Percentiles rank a stretch among this genome's conserved stretches.
These are phyloP conservation scores for Bergia puertoricense DNA, from an alignment of 92 coral and sea anemone genomes.

Conservation along the genomic window DNA sequence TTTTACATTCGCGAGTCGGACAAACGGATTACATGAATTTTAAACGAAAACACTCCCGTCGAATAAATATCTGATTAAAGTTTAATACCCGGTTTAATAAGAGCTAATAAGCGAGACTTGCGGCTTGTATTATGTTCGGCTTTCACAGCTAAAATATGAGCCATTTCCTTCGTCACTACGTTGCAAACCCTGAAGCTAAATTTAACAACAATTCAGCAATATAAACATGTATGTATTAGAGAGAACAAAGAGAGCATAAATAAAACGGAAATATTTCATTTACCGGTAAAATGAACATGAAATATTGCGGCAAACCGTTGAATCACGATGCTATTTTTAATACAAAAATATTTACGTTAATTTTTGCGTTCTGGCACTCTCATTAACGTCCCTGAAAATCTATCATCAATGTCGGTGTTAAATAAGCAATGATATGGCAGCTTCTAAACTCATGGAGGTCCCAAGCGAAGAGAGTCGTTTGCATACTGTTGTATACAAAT, in stretches of 20 bases:
- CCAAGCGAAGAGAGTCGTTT: not conserved
- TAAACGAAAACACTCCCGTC: not conserved
- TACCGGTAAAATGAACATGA: constrained; percentile 18
- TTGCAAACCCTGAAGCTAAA: constrained; percentile 26
- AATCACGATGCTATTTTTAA: constrained; percentile 23
- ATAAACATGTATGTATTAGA: constrained; percentile 6
- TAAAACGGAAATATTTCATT: constrained; percentile 29
- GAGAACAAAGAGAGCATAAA: constrained; percentile 5
- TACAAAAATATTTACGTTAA: constrained; percentile 10
- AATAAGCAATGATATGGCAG: not conserved
- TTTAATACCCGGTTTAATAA: constrained; percentile 20
- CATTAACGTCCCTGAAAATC: not conserved
- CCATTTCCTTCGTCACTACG: not conserved
- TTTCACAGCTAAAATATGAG: not conserved
- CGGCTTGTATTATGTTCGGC: not conserved
- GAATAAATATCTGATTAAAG: not conserved
- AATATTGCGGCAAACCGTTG: constrained; percentile 13
- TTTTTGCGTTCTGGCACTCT: not conserved
- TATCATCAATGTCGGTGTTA: not conserved
- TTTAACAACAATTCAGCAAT: constrained; percentile 13
- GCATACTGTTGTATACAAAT: not conserved
- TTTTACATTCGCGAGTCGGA: not conserved
- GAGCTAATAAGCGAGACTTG: not conserved
- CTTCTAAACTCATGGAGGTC: constrained; percentile 23
- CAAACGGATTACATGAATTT: not conserved